Percentiles rank a stretch among this genome's conserved stretches.
Conservation (phyloP, 2,113 vertebrate species). For the Cheilinus undulatus region DNA sequence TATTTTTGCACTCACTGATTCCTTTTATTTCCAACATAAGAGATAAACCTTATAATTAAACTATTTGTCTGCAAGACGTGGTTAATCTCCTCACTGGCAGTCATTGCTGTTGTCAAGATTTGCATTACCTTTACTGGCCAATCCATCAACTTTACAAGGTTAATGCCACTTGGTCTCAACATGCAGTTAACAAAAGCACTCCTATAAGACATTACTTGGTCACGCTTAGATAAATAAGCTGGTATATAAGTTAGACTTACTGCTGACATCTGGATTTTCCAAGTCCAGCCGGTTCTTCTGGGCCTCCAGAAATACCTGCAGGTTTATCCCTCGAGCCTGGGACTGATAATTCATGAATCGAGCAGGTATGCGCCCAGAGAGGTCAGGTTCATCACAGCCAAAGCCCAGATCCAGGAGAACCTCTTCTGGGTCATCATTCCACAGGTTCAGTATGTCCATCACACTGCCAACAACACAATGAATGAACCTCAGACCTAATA, state of each 20-base stretch:
- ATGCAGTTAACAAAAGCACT: too few species aligned
- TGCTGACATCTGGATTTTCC: constrained; percentile 86
- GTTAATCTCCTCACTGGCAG: too few species aligned
- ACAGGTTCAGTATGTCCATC: constrained; percentile 86
- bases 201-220: too few species aligned
- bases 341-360: constrained; percentile 89
- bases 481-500: constrained; percentile 21
- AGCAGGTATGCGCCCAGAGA: constrained; percentile 87
- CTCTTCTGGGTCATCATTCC: constrained; percentile 91
- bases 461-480: constrained; percentile 73
- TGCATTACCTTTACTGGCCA: too few species aligned
- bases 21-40: too few species aligned
- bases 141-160: too few species aligned
- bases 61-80: too few species aligned
- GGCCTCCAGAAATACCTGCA: constrained; percentile 88
- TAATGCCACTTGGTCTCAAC: too few species aligned
- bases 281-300: constrained; percentile 87
- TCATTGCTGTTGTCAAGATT: too few species aligned
- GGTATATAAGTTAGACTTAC: constrained; percentile 76
- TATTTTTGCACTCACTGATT: too few species aligned
- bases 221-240: too few species aligned
- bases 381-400: constrained; percentile 89
- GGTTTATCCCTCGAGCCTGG: constrained; percentile 87
- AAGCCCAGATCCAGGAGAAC: constrained; percentile 93
- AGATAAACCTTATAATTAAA: too few species aligned